Conservation (phyloP, 2,888 invertebrate species). For the Parochlus steinenii region DNA sequence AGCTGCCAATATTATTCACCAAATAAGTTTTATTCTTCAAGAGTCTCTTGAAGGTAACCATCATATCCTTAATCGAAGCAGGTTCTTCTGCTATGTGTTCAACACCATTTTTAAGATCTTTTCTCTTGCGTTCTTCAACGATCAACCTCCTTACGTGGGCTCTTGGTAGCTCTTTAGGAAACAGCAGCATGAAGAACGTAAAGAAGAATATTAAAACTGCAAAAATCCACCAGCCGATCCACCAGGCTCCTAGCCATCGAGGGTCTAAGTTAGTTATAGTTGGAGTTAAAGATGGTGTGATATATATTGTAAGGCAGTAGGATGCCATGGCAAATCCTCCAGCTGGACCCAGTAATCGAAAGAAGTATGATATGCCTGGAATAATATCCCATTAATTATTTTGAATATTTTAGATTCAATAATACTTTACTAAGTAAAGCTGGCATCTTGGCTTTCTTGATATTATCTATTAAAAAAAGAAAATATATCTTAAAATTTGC, state of each 20-base stretch:
- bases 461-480: slow-evolving; percentile 53
- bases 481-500: too few species aligned
- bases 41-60: slow-evolving; percentile 36
- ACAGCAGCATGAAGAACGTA: slow-evolving; percentile 34
- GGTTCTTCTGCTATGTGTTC: not conserved
- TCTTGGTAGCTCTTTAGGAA: slow-evolving; percentile 41
- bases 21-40: slow-evolving; percentile 42
- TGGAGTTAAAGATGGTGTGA: slow-evolving; percentile 44
- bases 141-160: slow-evolving; percentile 32
- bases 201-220: slow-evolving; percentile 40
- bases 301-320: slow-evolving; percentile 46
- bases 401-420: slow-evolving; percentile 14
- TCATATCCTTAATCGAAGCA: slow-evolving; percentile 31
- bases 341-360: slow-evolving; percentile 51
- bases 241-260: slow-evolving; percentile 71
- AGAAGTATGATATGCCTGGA: slow-evolving; percentile 44
- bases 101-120: slow-evolving; percentile 2
- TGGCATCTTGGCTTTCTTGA: slow-evolving; percentile 57
- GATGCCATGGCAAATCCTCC: slow-evolving; percentile 49
- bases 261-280: slow-evolving; percentile 50
- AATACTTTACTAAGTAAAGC: slow-evolving; percentile 40
- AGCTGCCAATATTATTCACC: slow-evolving; percentile 44
- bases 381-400: not conserved
- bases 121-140: slow-evolving; percentile 14
- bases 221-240: slow-evolving; percentile 55